These are phyloP conservation scores for Zygaena filipendulae DNA, from an alignment of 2,888 invertebrate genomes.

Conservation along the genomic window DNA sequence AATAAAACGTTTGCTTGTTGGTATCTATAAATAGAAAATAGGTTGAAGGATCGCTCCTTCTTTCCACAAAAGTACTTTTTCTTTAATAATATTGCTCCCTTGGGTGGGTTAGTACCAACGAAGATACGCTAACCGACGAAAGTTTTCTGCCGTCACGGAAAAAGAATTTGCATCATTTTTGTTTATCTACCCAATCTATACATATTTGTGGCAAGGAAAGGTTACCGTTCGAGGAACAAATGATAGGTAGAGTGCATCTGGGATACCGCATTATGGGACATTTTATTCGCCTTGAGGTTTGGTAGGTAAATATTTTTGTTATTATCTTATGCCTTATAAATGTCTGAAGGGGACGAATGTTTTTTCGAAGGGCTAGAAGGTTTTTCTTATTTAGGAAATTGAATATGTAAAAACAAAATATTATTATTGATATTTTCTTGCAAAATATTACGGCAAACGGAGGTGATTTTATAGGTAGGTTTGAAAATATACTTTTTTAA, in stretches of 20 bases:
- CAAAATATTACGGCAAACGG: too few relatives aligned
- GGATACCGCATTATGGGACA: slow-evolving; percentile 57
- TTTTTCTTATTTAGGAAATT: too few relatives aligned
- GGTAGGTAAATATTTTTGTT: slow-evolving; percentile 61
- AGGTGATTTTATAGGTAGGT: too few relatives aligned
- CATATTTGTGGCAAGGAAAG: slow-evolving; percentile 21
- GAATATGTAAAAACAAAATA: too few relatives aligned
- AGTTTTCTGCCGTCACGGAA: slow-evolving; percentile 27
- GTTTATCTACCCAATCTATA: slow-evolving; percentile 17
- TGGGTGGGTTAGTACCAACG: slow-evolving; percentile 32
- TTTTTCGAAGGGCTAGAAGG: slow-evolving; percentile 7
- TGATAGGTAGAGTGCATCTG: slow-evolving; percentile 61
- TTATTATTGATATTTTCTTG: too few relatives aligned
- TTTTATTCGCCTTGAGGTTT: slow-evolving; percentile 55
- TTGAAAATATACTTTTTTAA: too few relatives aligned
- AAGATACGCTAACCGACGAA: slow-evolving; percentile 35
- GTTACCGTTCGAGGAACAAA: slow-evolving; percentile 52
- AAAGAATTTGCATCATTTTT: slow-evolving; percentile 58
- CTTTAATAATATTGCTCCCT: slow-evolving; percentile 53
- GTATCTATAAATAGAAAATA: too few relatives aligned
- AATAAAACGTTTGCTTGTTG: too few relatives aligned
- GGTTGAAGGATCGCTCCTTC: too few relatives aligned
- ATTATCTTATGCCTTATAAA: slow-evolving; percentile 45
- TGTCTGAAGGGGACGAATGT: slow-evolving; percentile 26
- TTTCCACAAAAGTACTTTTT: slow-evolving; percentile 27